Conservation (phyloP, 1,140 invertebrate genomes). For the Vollenhovia emeryi region DNA sequence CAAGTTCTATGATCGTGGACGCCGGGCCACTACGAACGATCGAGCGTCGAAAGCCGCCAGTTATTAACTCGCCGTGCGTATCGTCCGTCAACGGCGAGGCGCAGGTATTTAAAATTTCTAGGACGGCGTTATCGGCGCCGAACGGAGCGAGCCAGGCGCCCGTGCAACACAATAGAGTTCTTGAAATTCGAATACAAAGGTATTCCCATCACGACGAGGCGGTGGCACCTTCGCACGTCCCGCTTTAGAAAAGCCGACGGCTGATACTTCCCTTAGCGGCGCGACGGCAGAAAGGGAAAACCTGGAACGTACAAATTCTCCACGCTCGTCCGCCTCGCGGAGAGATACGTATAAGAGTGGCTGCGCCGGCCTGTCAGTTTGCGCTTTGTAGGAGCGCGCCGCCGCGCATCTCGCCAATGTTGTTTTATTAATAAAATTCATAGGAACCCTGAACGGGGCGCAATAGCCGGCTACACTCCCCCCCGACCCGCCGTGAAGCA, state of each 20-base stretch:
- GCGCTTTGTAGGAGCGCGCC: conserved; percentile 62
- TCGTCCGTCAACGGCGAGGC: neutral
- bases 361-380: conserved; percentile 63
- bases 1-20: too few species aligned
- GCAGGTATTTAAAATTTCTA: conserved; percentile 41
- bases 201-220: conserved; percentile 42
- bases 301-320: conserved; percentile 61
- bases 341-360: conserved; percentile 60
- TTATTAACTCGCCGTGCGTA: conserved; percentile 27
- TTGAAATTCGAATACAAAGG: conserved; percentile 64
- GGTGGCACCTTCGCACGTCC: conserved; percentile 50
- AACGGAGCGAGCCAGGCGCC: conserved; percentile 20
- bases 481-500: conserved; percentile 41
- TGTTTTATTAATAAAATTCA: conserved; percentile 79
- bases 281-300: neutral
- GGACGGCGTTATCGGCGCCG: conserved; percentile 33
- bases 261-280: conserved; percentile 53
- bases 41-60: too few species aligned
- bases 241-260: conserved; percentile 69
- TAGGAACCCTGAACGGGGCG: conserved; percentile 33
- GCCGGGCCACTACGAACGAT: too few species aligned
- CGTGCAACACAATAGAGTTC: conserved; percentile 57
- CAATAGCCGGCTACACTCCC: conserved; percentile 43
- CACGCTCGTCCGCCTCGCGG: conserved; percentile 63
- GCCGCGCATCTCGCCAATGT: conserved; percentile 55